Evolutionary conservation across 92 coral and sea anemone species (phyloP).

Genomic region (Umimayanthus kanabou): DNA sequence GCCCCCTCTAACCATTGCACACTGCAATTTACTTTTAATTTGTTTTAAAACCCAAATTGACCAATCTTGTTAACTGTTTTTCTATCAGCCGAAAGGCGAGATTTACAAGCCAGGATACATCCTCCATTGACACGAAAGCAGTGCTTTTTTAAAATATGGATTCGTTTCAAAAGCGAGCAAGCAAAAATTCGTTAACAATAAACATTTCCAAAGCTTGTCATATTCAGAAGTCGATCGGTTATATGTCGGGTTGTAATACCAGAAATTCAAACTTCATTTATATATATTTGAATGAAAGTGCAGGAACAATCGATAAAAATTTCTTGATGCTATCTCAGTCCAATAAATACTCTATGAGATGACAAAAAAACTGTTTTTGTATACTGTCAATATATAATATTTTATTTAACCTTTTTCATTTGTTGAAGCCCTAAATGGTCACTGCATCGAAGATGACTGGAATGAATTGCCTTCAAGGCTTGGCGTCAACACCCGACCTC

Average conservation of each 20-base stretch:
- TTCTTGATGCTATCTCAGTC: too few relatives aligned
- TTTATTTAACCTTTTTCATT: too few relatives aligned
- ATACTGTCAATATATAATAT: not conserved
- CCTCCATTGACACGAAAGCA: not conserved
- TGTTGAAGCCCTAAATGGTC: not conserved
- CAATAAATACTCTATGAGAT: too few relatives aligned
- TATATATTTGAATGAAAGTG: too few relatives aligned
- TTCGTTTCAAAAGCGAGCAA: not conserved
- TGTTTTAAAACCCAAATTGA: not conserved
- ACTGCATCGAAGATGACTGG: not conserved
- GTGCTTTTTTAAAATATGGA: not conserved
- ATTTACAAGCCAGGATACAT: too few relatives aligned
- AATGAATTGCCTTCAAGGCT: not conserved
- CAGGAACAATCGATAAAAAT: too few relatives aligned
- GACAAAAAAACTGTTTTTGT: too few relatives aligned
- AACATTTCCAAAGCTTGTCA: too few relatives aligned
- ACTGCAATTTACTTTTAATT: not conserved
- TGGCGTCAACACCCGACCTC: not conserved
- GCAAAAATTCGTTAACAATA: too few relatives aligned
- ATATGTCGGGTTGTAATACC: too few relatives aligned
- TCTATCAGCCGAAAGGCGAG: not conserved
- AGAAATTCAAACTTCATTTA: too few relatives aligned
- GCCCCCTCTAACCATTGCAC: not conserved
- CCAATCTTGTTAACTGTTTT: not conserved
- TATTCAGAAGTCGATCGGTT: too few relatives aligned